Evolutionary conservation across 2,888 invertebrate genomes (phyloP).

Genomic region (Eristalinus sepulchralis): DNA sequence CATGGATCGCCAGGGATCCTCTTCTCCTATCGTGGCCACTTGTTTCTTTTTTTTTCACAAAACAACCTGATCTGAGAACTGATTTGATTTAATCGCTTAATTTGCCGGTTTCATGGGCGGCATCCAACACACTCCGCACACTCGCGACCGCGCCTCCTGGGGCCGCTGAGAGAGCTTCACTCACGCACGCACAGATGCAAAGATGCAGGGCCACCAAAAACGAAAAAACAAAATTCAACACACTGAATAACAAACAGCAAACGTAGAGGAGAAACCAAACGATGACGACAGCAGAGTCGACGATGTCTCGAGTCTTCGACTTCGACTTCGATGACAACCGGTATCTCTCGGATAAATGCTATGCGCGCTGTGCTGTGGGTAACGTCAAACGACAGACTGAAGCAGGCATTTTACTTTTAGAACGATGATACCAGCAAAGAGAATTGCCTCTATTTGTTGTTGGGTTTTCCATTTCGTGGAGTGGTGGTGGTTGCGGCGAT

Average conservation of each 20-base stretch:
- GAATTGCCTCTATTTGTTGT: slow-evolving; percentile 71
- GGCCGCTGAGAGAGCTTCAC: not conserved
- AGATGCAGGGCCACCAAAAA: not conserved
- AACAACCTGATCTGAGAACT: slow-evolving; percentile 26
- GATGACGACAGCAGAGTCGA: slow-evolving; percentile 23
- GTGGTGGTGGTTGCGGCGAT: slow-evolving; percentile 11
- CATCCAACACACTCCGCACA: not conserved
- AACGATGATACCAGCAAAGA: slow-evolving; percentile 76
- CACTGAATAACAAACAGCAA: not conserved
- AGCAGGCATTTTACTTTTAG: slow-evolving; percentile 79
- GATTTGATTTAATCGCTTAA: slow-evolving; percentile 19
- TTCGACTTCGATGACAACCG: slow-evolving; percentile 57
- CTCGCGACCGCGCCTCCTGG: not conserved
- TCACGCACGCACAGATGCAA: not conserved
- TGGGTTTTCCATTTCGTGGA: slow-evolving; percentile 42
- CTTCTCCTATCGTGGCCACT: not conserved
- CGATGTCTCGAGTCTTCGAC: slow-evolving; percentile 7
- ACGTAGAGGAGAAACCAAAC: not conserved
- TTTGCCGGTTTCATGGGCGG: slow-evolving; percentile 3
- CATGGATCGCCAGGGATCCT: slow-evolving; percentile 55
- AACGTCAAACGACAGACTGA: slow-evolving; percentile 81
- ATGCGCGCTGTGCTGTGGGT: slow-evolving; percentile 70
- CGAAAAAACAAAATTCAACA: not conserved
- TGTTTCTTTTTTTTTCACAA: slow-evolving; percentile 31
- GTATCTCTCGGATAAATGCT: slow-evolving; percentile 65